phyloP scores from a whole-genome alignment of 2,113 vertebrate species.

The Ophiodon elongatus region DNA sequence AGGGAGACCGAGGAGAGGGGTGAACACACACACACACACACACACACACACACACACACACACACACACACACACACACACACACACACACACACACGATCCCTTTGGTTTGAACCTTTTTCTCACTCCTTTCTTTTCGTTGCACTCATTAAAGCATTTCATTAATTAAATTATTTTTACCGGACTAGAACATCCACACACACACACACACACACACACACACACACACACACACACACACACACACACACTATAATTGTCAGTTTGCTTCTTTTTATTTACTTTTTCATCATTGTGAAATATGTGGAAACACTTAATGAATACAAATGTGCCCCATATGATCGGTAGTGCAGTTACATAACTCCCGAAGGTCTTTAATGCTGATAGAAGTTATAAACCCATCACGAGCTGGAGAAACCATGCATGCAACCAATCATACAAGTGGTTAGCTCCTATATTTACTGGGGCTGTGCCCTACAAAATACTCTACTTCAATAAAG shows the following conservation, averaged over 20 bases:
- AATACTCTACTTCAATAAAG: too few species aligned
- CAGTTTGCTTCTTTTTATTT: background rate
- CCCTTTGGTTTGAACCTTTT: background rate
- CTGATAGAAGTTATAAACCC: background rate
- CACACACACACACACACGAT: too few species aligned
- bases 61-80: too few species aligned
- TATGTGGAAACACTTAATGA: background rate
- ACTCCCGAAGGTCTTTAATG: background rate
- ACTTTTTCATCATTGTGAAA: background rate
- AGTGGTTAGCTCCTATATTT: background rate
- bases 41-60: too few species aligned
- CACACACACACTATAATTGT: too few species aligned
- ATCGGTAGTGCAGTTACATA: background rate
- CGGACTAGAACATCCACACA: too few species aligned
- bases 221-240: background rate
- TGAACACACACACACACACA: background rate
- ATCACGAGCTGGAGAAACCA: background rate
- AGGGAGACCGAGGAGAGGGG: conserved; percentile 24
- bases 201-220: too few species aligned
- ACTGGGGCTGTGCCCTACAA: background rate
- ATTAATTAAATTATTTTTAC: background rate
- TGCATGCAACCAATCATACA: background rate
- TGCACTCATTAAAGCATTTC: conserved; percentile 1
- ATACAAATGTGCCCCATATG: background rate
- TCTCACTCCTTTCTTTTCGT: background rate